phyloP scores from a whole-genome alignment of 2,888 invertebrate genomes.

The Parochlus steinenii region DNA sequence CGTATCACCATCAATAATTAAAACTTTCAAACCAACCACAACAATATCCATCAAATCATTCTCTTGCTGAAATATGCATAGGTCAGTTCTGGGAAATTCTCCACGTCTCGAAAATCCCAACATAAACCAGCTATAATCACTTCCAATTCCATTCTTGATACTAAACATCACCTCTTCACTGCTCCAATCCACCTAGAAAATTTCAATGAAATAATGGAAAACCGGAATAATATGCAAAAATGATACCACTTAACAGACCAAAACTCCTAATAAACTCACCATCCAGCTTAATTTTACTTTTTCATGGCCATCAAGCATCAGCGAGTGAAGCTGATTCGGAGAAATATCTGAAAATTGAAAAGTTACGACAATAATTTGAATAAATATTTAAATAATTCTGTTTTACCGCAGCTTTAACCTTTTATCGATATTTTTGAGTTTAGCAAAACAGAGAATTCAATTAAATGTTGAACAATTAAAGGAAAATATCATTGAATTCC shows the following conservation, averaged over 20 bases:
- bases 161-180: constrained; percentile 31
- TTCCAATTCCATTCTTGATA: constrained; percentile 28
- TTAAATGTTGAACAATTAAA: too few species aligned
- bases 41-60: constrained; percentile 13
- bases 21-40: constrained; percentile 14
- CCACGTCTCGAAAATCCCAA: constrained; percentile 78
- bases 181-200: constrained; percentile 31
- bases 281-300: constrained; percentile 10
- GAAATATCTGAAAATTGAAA: constrained; percentile 9
- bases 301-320: constrained; percentile 6
- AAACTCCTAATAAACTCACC: too few species aligned
- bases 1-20: too few species aligned
- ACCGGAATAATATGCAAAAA: too few species aligned
- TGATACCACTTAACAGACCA: too few species aligned
- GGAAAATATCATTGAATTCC: too few species aligned
- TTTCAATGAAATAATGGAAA: too few species aligned
- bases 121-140: constrained; percentile 53
- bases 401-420: too few species aligned
- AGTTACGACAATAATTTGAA: too few species aligned
- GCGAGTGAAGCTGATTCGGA: constrained; percentile 9
- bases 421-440: too few species aligned
- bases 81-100: constrained; percentile 52
- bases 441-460: too few species aligned
- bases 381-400: too few species aligned
- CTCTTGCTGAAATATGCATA: constrained; percentile 65